A percentile compares a stretch with the other conserved stretches of the same genome.
Evolutionary conservation across 2,797 vertebrate species (phyloP).

Genomic region (Coregonus ussuriensis): DNA sequence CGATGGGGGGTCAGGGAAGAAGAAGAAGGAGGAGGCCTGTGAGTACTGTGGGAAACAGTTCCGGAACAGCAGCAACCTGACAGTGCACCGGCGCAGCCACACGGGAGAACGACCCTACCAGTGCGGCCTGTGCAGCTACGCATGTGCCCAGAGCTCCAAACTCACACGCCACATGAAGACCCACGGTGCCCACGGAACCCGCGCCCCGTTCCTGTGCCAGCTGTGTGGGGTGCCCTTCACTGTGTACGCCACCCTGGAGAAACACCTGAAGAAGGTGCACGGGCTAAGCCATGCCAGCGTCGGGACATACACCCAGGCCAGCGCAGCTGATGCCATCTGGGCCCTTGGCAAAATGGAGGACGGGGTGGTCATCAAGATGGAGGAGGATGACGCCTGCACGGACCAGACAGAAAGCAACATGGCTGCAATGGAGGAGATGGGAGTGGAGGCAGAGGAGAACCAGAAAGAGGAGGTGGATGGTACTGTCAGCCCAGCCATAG

Average conservation of each 20-base stretch:
- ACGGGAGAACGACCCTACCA: constrained; percentile 86
- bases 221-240: constrained; percentile 76
- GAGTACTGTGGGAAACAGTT: constrained; percentile 79
- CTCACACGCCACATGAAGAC: constrained; percentile 89
- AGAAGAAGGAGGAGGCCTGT: constrained; percentile 78
- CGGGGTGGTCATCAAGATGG: constrained; percentile 23
- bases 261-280: constrained; percentile 82
- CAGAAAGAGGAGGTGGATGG: constrained; percentile 45
- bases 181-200: constrained; percentile 75
- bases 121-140: constrained; percentile 84
- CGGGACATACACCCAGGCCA: constrained; percentile 66
- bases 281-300: constrained; percentile 76
- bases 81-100: constrained; percentile 80
- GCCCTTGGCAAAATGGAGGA: constrained; percentile 42
- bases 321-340: constrained; percentile 47
- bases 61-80: constrained; percentile 82
- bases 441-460: constrained; percentile 39
- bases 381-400: constrained; percentile 47
- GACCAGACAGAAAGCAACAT: constrained; percentile 8
- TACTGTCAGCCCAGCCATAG: constrained; percentile 32
- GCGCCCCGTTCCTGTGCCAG: constrained; percentile 65
- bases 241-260: constrained; percentile 82
- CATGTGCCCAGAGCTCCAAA: constrained; percentile 87
- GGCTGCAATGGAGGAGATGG: constrained; percentile 52
- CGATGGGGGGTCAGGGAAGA: constrained; percentile 41